A percentile compares a stretch with the other conserved stretches of the same genome.
Evolutionary conservation across 2,797 vertebrate species (phyloP).

Genomic region (Austrolebias charrua): DNA sequence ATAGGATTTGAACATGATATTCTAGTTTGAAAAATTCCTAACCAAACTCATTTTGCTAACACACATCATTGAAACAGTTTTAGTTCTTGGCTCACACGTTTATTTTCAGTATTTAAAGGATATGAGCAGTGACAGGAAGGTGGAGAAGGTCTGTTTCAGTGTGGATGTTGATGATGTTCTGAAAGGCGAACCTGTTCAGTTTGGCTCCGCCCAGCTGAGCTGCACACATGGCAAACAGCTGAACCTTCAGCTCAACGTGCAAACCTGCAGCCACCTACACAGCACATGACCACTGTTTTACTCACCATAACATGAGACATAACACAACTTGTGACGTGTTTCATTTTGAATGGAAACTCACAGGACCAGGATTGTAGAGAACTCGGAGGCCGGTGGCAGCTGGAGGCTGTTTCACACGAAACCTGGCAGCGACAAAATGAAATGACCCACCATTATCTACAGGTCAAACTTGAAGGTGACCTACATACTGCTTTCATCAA

Average conservation of each 20-base stretch:
- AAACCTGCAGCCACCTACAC: slow-evolving; percentile 88
- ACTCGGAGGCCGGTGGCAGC: slow-evolving; percentile 82
- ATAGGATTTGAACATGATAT: no score
- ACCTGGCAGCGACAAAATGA: slow-evolving; percentile 71
- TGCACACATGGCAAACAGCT: slow-evolving; percentile 79
- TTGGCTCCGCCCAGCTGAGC: slow-evolving; percentile 14
- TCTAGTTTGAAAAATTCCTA: background rate
- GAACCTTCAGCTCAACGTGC: slow-evolving; percentile 81
- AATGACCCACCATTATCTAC: slow-evolving; percentile 31
- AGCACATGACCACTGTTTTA: background rate
- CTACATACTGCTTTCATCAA: slow-evolving; percentile 13
- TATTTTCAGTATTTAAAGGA: slow-evolving; percentile 71
- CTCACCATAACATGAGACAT: background rate
- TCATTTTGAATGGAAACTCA: slow-evolving; percentile 67
- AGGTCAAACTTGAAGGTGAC: slow-evolving; percentile 41
- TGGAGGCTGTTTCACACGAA: slow-evolving; percentile 87
- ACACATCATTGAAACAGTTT: no score
- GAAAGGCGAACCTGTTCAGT: slow-evolving; percentile 61
- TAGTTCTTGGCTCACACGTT: background rate
- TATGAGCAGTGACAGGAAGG: slow-evolving; percentile 89
- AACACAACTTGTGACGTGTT: background rate
- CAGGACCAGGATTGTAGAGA: slow-evolving; percentile 84
- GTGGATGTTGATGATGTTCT: slow-evolving; percentile 80
- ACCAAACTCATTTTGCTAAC: background rate
- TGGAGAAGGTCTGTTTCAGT: slow-evolving; percentile 84